These are phyloP conservation scores for Serrognathus titanus DNA, from an alignment of 2,888 invertebrate species.

Conservation along the genomic window DNA sequence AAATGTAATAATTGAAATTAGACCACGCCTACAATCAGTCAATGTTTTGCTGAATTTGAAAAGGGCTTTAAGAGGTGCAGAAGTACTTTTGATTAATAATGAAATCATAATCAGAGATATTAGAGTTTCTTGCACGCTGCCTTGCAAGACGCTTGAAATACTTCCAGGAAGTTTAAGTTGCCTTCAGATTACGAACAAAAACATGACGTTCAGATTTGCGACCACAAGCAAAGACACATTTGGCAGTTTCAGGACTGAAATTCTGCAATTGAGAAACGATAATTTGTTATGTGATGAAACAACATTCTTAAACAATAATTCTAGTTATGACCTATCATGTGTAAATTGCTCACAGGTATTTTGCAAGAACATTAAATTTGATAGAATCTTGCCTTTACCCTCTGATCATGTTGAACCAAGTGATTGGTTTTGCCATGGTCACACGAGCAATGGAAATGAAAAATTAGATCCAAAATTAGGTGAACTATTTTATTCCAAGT, in stretches of 20 bases:
- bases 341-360: constrained; percentile 40
- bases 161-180: constrained; percentile 39
- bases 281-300: constrained; percentile 17
- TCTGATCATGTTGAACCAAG: constrained; percentile 57
- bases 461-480: constrained; percentile 50
- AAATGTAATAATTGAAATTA: constrained; percentile 47
- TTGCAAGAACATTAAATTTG: constrained; percentile 48
- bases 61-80: constrained; percentile 20
- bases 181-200: constrained; percentile 34
- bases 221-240: constrained; percentile 31
- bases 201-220: constrained; percentile 42
- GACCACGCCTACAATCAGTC: constrained; percentile 59
- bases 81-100: constrained; percentile 29
- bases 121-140: constrained; percentile 23
- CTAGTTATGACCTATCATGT: constrained; percentile 51
- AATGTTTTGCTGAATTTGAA: constrained; percentile 57
- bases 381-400: constrained; percentile 61
- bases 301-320: constrained; percentile 49
- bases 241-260: constrained; percentile 40
- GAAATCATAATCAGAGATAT: constrained; percentile 28
- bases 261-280: constrained; percentile 26
- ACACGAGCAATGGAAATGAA: constrained; percentile 29
- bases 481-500: constrained; percentile 59
- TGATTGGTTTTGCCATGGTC: constrained; percentile 62
- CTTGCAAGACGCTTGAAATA: constrained; percentile 30